Base-by-base conservation (phyloP, 2,888 invertebrate genomes). In the Eupithecia centaureata region DNA sequence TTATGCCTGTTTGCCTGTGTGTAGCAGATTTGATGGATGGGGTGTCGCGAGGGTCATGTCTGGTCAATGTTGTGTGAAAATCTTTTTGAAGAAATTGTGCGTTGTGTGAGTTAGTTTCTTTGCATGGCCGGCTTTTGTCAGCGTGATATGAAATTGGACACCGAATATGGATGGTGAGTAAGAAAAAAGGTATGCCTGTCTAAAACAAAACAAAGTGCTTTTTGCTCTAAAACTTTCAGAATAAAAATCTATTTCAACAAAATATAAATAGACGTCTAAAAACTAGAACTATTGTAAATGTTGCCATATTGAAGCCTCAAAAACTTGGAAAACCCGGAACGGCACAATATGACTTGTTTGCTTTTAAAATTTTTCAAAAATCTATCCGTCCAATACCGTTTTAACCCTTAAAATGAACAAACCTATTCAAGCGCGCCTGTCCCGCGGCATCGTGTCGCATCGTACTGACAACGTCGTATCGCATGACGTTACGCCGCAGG, bases 11-110 rank as follows among this genome's bases (percentile, higher is more conserved):
- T 74, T 70, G 74, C 74, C 72, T 77, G 75, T 77, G 76, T 79
- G 77, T 74, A 61, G 74, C 66, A 76, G 73, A 74, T 78, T 78
- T 86, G 88, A 87, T 86, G 75, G 87, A 87, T 87, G 82, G 74
- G 63, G 47, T 38, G 58, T 60, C 64, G 63, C 42, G 58, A 47
- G 66, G 63, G 66, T 66, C 66, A 63, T 63, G 32, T 61, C 42
- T 52, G 52, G 22, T 51, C 52, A 61, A 47, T 62, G 35, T 59
- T 51, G 61, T 51, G 56, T 47, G 57, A 15, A 58, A 52, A 27
- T 65, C 15, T 66, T 66, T 61, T 51, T 33, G 22, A 52, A 33
- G 28, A 47, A 57, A 47, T 51, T 28, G 27, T 30, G 59, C 15
- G 35, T 18, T 8, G 35, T 52, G 22, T 25, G 12, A 38, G n/a